phyloP scores from a whole-genome alignment of 1,140 invertebrate species.

The Aphelinus certus region DNA sequence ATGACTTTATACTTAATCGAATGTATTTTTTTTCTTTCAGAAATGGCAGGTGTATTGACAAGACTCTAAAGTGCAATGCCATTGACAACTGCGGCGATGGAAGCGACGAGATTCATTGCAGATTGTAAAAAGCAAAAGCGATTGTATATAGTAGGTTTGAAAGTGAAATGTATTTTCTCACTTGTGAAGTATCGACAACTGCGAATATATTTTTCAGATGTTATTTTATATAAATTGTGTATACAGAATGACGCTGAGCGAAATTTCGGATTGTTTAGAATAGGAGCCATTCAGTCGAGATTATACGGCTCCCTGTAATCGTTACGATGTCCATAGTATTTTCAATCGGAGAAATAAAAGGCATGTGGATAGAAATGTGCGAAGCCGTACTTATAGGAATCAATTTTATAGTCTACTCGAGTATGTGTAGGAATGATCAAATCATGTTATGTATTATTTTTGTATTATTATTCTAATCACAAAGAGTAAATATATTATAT shows the following conservation, averaged over 20 bases:
- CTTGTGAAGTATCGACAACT: constrained; percentile 1
- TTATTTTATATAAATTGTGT: constrained; percentile 2
- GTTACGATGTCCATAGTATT: constrained; percentile 24
- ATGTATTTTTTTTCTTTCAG: constrained; percentile 44
- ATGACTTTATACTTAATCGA: not conserved
- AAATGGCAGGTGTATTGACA: constrained; percentile 71
- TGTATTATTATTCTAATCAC: constrained; percentile 23
- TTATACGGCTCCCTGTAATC: not conserved
- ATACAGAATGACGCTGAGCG: constrained; percentile 28
- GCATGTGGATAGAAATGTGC: constrained; percentile 18
- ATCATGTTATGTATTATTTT: not conserved
- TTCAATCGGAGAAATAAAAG: constrained; percentile 17
- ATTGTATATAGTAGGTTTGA: constrained; percentile 41
- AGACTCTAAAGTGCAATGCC: constrained; percentile 72
- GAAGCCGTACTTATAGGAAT: too few species aligned
- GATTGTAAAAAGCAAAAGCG: constrained; percentile 45
- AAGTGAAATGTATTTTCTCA: constrained; percentile 33
- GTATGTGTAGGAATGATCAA: too few species aligned
- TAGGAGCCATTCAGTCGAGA: not conserved
- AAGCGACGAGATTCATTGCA: constrained; percentile 75
- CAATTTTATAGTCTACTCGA: too few species aligned
- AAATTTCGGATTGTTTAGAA: constrained; percentile 23
- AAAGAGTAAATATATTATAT: constrained; percentile 19
- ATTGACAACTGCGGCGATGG: constrained; percentile 75
- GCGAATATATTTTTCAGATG: constrained; percentile 16